Conservation (phyloP, 2,797 vertebrate species). For the Margarornis squamiger region DNA sequence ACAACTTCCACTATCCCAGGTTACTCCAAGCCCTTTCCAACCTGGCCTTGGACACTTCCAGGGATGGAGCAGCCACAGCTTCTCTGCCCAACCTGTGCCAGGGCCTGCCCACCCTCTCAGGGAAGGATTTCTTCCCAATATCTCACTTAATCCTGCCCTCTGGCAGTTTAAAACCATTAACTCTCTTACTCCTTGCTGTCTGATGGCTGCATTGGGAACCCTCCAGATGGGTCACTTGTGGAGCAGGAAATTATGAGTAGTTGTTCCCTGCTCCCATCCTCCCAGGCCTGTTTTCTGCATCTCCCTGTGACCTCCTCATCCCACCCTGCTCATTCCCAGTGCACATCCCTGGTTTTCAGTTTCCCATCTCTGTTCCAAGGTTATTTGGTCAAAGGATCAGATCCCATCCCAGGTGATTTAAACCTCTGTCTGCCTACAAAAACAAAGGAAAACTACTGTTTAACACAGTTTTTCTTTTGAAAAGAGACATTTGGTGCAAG, state of each 20-base stretch:
- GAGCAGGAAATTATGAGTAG: background rate
- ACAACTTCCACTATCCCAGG: background rate
- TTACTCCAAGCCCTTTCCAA: rapidly evolving
- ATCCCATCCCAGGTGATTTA: background rate
- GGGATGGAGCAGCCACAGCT: background rate
- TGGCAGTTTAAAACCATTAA: background rate
- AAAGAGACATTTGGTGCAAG: background rate
- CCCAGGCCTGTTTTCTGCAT: background rate
- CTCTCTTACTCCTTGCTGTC: background rate
- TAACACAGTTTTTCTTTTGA: background rate
- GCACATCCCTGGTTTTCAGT: background rate
- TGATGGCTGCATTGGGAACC: background rate
- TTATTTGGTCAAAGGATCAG: too few species aligned
- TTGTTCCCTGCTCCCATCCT: background rate
- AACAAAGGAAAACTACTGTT: background rate
- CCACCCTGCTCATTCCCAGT: rapidly evolving
- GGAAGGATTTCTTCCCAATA: background rate
- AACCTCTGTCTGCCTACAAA: background rate
- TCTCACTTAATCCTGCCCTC: background rate
- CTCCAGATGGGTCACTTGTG: background rate
- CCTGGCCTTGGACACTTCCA: background rate
- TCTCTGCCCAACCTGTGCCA: background rate
- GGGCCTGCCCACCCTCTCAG: background rate
- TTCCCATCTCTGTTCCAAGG: background rate
- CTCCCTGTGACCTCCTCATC: background rate